These are phyloP conservation scores for Azemiops feae DNA, from an alignment of 2,113 vertebrate genomes.

Conservation along the genomic window DNA sequence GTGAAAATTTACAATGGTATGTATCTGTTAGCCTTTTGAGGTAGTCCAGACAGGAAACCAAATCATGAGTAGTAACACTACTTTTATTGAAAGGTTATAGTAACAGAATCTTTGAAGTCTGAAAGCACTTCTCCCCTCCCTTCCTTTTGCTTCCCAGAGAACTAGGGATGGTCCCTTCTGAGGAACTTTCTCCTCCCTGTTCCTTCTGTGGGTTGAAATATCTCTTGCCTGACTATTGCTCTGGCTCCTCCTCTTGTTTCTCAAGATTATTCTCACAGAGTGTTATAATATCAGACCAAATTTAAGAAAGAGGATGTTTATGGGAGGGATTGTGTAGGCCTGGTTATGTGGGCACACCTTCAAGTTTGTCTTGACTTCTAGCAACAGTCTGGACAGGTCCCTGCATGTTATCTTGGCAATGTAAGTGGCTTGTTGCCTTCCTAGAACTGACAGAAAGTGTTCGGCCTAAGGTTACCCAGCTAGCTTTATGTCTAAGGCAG, in stretches of 20 bases:
- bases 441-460: neutral
- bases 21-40: constrained; percentile 28
- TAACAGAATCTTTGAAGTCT: neutral
- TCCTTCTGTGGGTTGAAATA: neutral
- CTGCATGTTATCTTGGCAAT: neutral
- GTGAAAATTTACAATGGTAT: constrained; percentile 79
- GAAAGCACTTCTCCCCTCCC: neutral
- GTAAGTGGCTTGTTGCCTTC: neutral
- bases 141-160: neutral
- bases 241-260: neutral
- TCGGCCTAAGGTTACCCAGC: neutral
- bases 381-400: neutral
- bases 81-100: neutral
- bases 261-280: neutral
- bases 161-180: neutral
- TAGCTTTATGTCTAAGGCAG: neutral
- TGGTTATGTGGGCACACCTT: neutral
- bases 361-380: neutral
- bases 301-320: fast-evolving
- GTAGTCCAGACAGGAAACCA: neutral
- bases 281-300: neutral
- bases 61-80: neutral
- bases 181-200: neutral
- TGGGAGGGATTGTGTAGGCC: neutral
- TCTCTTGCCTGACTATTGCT: neutral